phyloP scores from a whole-genome alignment of 2,797 vertebrate genomes.

The Agapornis canus region DNA sequence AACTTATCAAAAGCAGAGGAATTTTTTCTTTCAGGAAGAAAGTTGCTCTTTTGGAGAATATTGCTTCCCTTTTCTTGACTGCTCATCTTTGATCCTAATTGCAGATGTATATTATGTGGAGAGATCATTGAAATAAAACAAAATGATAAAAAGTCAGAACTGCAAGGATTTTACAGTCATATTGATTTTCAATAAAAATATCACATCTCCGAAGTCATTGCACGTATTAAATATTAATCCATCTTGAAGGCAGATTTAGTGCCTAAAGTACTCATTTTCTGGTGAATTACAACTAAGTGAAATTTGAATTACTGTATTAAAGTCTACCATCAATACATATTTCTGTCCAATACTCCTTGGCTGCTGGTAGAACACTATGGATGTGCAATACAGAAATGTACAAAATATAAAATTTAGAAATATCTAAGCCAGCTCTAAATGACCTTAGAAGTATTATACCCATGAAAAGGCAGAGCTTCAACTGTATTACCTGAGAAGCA shows the following conservation, averaged over 20 bases:
- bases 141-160: conserved; percentile 8
- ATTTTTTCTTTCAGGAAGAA: neutral
- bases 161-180: neutral
- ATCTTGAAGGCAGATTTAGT: conserved; percentile 18
- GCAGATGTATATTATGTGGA: neutral
- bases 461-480: neutral
- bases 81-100: conserved; percentile 10
- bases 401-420: neutral
- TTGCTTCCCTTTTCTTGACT: neutral
- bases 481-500: neutral
- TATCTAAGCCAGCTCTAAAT: neutral
- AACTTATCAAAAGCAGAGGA: neutral
- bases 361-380: neutral
- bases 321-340: conserved; percentile 17
- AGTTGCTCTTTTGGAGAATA: neutral
- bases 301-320: conserved; percentile 12
- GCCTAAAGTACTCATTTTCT: conserved; percentile 15
- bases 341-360: neutral
- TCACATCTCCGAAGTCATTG: neutral
- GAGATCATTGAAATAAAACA: conserved; percentile 7
- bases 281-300: conserved; percentile 24
- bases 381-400: neutral
- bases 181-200: conserved; percentile 47
- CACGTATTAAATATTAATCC: conserved; percentile 20
- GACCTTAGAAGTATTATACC: neutral